Evolutionary conservation across 2,888 invertebrate species (phyloP).

Genomic region (Allophyes oxyacanthae): DNA sequence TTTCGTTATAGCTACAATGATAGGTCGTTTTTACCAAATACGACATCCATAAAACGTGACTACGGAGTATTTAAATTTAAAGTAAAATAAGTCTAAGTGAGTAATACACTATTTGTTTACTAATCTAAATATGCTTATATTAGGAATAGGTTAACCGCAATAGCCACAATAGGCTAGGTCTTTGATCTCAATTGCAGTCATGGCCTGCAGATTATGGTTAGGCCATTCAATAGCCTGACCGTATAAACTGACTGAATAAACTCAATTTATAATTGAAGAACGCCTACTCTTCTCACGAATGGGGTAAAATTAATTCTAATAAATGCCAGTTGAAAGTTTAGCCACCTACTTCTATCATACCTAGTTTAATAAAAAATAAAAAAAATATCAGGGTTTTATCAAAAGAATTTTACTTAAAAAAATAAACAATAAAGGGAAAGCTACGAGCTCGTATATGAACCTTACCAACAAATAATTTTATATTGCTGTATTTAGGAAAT

Average conservation of each 20-base stretch:
- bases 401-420: too few relatives aligned
- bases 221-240: conserved; percentile 20
- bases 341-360: too few relatives aligned
- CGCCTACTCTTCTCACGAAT: conserved; percentile 39
- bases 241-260: conserved; percentile 21
- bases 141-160: conserved; percentile 32
- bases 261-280: conserved; percentile 33
- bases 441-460: too few relatives aligned
- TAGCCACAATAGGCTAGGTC: conserved; percentile 44
- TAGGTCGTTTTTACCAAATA: conserved; percentile 16
- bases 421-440: too few relatives aligned
- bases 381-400: too few relatives aligned
- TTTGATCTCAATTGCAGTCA: conserved; percentile 50
- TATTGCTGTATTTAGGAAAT: too few relatives aligned
- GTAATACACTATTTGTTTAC: too few relatives aligned
- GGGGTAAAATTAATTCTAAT: conserved; percentile 20
- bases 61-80: too few relatives aligned
- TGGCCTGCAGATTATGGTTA: conserved; percentile 38
- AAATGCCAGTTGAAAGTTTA: neutral
- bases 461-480: too few relatives aligned
- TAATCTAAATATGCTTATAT: conserved; percentile 13
- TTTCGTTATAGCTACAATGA: conserved; percentile 29
- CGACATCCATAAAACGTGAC: too few relatives aligned
- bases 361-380: too few relatives aligned
- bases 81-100: too few relatives aligned